Conservation (phyloP, 2,113 vertebrate species). For the Malaclemys terrapin region DNA sequence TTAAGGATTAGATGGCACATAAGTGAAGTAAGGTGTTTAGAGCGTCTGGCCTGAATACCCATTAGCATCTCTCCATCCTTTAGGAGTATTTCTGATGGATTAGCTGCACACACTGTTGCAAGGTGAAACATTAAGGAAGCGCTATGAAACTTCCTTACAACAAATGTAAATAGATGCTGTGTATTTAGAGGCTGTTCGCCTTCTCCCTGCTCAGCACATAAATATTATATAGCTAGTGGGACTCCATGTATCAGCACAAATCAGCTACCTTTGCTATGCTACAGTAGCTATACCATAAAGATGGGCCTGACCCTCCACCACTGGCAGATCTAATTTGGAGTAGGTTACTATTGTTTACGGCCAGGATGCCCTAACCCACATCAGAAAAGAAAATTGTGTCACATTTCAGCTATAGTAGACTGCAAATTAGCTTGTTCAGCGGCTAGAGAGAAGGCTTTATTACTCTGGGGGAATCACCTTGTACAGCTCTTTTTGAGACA, state of each 20-base stretch:
- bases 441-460: constrained; percentile 12
- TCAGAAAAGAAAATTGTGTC: constrained; percentile 10
- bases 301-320: not conserved
- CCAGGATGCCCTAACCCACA: constrained; percentile 1
- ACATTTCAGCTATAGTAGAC: not conserved
- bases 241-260: not conserved
- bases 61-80: accelerated
- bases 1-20: not conserved
- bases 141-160: not conserved
- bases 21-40: not conserved
- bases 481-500: not conserved
- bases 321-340: constrained; percentile 13
- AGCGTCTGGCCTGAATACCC: accelerated
- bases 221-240: constrained; percentile 33
- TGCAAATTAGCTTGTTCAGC: constrained; percentile 30
- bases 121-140: not conserved
- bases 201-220: not conserved
- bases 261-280: not conserved
- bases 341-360: constrained; percentile 45
- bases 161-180: not conserved
- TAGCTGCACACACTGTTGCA: not conserved
- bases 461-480: constrained; percentile 1
- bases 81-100: accelerated
- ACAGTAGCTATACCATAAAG: not conserved
- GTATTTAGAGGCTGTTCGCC: not conserved